Percentiles rank a stretch among this genome's conserved stretches.
phyloP scores from a whole-genome alignment of 1,140 invertebrate species.

The Drosophila virilis region DNA sequence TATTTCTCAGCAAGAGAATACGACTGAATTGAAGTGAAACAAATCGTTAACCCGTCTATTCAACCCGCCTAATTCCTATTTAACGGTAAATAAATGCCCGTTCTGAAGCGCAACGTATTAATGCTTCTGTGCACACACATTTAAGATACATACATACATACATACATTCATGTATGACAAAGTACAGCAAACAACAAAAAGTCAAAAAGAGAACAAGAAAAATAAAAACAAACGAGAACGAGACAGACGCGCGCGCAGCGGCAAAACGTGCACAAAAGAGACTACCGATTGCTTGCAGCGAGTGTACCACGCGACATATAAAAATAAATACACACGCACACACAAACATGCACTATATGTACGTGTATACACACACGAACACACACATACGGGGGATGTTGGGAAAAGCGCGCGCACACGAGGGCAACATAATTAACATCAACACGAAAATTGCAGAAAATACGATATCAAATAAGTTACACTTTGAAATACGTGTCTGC shows the following conservation, averaged over 20 bases:
- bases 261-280: conserved; percentile 67
- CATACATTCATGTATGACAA: conserved; percentile 56
- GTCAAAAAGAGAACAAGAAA: conserved; percentile 77
- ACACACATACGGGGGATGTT: conserved; percentile 43
- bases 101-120: conserved; percentile 58
- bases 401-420: conserved; percentile 79
- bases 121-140: conserved; percentile 19
- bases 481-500: conserved; percentile 19
- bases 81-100: conserved; percentile 37
- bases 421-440: conserved; percentile 57
- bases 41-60: conserved; percentile 13
- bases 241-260: conserved; percentile 63
- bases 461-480: conserved; percentile 47
- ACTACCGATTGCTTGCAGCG: conserved; percentile 54
- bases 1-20: conserved; percentile 6
- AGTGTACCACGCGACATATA: conserved; percentile 50
- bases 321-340: conserved; percentile 51
- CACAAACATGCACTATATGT: conserved; percentile 17
- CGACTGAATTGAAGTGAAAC: conserved; percentile 16
- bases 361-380: conserved; percentile 25
- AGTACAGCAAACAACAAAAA: conserved; percentile 83
- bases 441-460: conserved; percentile 51
- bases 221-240: conserved; percentile 78
- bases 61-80: conserved; percentile 23
- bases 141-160: conserved; percentile 4